phyloP scores from a whole-genome alignment of 2,888 invertebrate species.

The Synergus umbraculus region DNA sequence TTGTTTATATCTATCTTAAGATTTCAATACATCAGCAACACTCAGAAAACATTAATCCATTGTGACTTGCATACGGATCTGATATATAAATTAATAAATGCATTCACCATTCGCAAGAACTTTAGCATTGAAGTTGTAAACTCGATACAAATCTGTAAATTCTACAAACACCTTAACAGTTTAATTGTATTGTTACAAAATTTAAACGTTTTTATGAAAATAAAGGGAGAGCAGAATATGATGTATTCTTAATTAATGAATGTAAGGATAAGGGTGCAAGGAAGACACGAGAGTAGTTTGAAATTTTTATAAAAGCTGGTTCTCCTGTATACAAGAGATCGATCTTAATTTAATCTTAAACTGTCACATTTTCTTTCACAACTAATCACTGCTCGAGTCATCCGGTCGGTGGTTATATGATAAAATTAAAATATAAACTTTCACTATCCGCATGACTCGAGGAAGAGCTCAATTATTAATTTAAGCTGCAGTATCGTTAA shows the following conservation, averaged over 20 bases:
- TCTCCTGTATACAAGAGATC: constrained; percentile 65
- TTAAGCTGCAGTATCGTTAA: constrained; percentile 64
- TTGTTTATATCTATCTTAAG: constrained; percentile 20
- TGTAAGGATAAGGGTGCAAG: constrained; percentile 44
- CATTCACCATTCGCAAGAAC: constrained; percentile 14
- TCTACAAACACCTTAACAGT: constrained; percentile 14
- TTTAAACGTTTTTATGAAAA: constrained; percentile 4
- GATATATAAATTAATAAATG: constrained; percentile 22
- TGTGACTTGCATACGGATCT: background rate
- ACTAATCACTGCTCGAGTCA: constrained; percentile 16
- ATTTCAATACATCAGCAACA: constrained; percentile 24
- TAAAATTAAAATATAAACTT: constrained; percentile 28
- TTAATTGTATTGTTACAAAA: constrained; percentile 11
- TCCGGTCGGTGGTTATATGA: background rate
- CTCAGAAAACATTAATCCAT: constrained; percentile 15
- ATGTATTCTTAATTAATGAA: background rate
- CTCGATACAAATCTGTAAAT: constrained; percentile 6
- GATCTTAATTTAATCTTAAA: constrained; percentile 43
- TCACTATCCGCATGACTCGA: constrained; percentile 22
- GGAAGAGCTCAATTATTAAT: constrained; percentile 58
- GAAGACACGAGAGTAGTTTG: constrained; percentile 58
- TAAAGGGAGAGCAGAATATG: background rate
- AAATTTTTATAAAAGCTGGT: constrained; percentile 67
- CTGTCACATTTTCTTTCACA: constrained; percentile 11
- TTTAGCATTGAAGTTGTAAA: constrained; percentile 7